Conservation (phyloP, 2,888 invertebrate species). For the Hydrotaea cyrtoneurina region DNA sequence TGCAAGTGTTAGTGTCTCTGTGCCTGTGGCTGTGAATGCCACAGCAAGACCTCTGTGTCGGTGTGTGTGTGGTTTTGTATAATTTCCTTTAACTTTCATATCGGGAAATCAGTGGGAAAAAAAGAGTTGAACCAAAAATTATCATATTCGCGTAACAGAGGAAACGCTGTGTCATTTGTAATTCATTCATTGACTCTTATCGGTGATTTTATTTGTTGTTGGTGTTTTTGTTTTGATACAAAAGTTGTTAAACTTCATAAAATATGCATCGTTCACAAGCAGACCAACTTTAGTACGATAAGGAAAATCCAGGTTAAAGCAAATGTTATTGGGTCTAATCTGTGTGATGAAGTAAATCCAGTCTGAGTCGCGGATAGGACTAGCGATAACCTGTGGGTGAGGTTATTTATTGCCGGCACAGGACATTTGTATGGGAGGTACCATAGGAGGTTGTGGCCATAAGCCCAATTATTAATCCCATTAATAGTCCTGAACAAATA, state of each 20-base stretch:
- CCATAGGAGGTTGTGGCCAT: no score
- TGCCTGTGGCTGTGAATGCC: background rate
- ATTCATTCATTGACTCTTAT: conserved; percentile 39
- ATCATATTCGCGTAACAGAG: conserved; percentile 7
- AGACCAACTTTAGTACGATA: no score
- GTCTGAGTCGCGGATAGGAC: no score
- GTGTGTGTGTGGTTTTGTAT: background rate
- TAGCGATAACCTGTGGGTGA: no score
- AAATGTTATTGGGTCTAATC: no score
- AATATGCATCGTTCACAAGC: background rate
- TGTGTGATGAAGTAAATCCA: no score
- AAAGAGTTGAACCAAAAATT: conserved; percentile 22
- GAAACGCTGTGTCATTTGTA: conserved; percentile 20
- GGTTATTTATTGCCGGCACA: no score
- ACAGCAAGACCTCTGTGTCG: conserved; percentile 7
- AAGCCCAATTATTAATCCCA: no score
- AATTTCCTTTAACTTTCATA: conserved; percentile 14
- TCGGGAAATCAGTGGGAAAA: background rate
- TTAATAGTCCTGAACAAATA: no score
- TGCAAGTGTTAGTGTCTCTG: background rate
- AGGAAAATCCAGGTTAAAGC: no score
- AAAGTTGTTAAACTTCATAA: background rate
- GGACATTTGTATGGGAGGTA: no score
- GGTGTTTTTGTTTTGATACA: background rate
- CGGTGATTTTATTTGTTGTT: background rate